These are phyloP conservation scores for Drosophila subsilvestris DNA, from an alignment of 2,888 invertebrate species.

Conservation along the genomic window DNA sequence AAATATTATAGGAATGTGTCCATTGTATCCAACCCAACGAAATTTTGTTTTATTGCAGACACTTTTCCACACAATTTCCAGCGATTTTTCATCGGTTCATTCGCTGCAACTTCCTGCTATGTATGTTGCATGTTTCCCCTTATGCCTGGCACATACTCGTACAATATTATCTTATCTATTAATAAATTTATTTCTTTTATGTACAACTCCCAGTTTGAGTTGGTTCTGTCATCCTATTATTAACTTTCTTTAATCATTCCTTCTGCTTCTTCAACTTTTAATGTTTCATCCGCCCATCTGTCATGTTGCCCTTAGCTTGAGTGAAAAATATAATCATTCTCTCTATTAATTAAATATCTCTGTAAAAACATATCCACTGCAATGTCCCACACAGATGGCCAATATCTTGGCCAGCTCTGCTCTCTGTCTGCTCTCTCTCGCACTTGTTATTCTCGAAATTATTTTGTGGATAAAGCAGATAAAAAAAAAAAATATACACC, in stretches of 20 bases:
- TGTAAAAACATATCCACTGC: neutral
- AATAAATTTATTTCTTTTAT: neutral
- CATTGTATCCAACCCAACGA: no score
- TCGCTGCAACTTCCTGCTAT: no score
- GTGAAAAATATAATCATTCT: fast-evolving
- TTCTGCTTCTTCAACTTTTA: no score
- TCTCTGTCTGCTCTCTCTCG: neutral
- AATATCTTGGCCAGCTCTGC: slow-evolving; percentile 48
- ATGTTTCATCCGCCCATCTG: no score
- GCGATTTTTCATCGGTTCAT: no score
- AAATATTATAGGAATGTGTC: neutral
- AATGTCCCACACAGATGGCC: slow-evolving; percentile 27
- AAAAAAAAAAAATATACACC: slow-evolving; percentile 37
- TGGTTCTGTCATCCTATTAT: neutral
- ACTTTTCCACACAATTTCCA: no score
- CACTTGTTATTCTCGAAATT: slow-evolving; percentile 45
- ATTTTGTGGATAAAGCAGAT: slow-evolving; percentile 32
- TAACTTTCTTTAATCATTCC: neutral
- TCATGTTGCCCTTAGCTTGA: no score
- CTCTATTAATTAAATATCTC: neutral
- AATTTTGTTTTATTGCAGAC: no score
- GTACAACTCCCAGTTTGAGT: neutral
- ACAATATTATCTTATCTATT: neutral
- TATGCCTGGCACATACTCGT: no score
- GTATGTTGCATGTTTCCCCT: no score